phyloP scores from a whole-genome alignment of 2,888 invertebrate species.

The Drosophila quinaria region DNA sequence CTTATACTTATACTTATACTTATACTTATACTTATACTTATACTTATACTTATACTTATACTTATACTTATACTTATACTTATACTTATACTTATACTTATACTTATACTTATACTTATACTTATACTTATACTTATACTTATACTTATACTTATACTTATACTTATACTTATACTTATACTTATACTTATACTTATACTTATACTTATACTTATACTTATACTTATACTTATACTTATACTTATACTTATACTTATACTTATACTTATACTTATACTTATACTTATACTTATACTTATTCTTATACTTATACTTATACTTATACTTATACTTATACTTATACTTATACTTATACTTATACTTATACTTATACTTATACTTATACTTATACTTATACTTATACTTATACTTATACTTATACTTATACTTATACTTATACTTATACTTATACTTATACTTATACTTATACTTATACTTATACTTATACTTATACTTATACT shows the following conservation, averaged over 20 bases:
- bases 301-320: constrained; percentile 22
- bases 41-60: constrained; percentile 18
- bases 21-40: constrained; percentile 15
- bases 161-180: constrained; percentile 16
- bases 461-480: constrained; percentile 5
- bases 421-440: constrained; percentile 13
- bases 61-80: constrained; percentile 21
- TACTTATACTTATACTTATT: constrained; percentile 18
- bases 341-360: constrained; percentile 24
- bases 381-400: constrained; percentile 14
- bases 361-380: constrained; percentile 22
- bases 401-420: constrained; percentile 16
- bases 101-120: constrained; percentile 19
- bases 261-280: constrained; percentile 14
- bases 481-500: constrained; percentile 15
- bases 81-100: constrained; percentile 19
- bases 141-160: constrained; percentile 19
- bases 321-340: constrained; percentile 23
- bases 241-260: constrained; percentile 16
- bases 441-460: constrained; percentile 13
- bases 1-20: constrained; percentile 13
- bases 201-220: constrained; percentile 14
- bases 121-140: constrained; percentile 16
- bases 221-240: constrained; percentile 12
- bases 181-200: constrained; percentile 3